phyloP scores from a whole-genome alignment of 2,113 vertebrate genomes.

The Chloebia gouldiae region DNA sequence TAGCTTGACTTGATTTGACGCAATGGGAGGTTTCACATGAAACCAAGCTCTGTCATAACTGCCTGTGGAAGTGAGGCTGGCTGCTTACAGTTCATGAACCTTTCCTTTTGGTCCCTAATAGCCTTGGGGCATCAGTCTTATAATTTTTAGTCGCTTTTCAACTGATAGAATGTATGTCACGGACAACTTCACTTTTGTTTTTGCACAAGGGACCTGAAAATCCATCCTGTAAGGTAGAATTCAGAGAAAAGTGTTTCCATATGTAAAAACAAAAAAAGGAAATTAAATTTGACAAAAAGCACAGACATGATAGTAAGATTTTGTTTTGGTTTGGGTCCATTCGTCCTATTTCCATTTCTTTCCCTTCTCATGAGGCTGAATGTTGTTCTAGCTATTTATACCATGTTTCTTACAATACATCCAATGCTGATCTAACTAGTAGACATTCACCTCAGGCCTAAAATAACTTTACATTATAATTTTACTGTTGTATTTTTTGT shows the following conservation, averaged over 20 bases:
- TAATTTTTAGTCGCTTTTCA: not conserved
- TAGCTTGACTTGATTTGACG: not conserved
- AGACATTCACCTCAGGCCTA: not conserved
- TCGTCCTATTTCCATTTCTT: not conserved
- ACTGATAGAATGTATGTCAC: not conserved
- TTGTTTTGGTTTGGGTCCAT: not conserved
- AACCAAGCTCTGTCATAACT: not conserved
- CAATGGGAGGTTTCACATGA: not conserved
- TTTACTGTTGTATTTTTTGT: not conserved
- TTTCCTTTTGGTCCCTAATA: not conserved
- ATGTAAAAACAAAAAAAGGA: not conserved
- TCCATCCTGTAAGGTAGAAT: not conserved
- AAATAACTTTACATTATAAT: not conserved
- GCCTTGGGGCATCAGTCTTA: not conserved
- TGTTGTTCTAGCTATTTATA: constrained; percentile 25
- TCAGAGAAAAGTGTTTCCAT: constrained; percentile 17
- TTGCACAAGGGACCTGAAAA: not conserved
- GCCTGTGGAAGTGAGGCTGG: not conserved
- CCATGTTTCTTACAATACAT: constrained; percentile 1
- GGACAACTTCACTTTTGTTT: not conserved
- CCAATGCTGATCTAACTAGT: not conserved
- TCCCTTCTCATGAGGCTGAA: not conserved
- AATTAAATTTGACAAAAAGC: not conserved
- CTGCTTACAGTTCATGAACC: not conserved
- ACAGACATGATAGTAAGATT: not conserved